Evolutionary conservation across 1,140 invertebrate genomes (phyloP).

Genomic region (Elysia chlorotica): DNA sequence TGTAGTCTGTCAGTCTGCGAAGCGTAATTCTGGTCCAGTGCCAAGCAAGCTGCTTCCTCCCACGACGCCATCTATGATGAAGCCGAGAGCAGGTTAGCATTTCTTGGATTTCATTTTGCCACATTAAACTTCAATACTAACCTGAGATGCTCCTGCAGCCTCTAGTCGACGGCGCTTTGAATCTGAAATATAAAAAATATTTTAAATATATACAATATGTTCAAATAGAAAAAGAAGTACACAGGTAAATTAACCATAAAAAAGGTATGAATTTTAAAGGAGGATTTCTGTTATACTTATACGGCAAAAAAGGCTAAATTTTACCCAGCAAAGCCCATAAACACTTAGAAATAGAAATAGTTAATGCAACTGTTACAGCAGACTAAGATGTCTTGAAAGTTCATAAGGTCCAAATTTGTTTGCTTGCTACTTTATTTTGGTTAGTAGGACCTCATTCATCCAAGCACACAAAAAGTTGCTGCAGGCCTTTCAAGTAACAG

Average conservation of each 20-base stretch:
- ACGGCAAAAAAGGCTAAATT: background rate
- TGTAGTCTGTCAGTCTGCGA: background rate
- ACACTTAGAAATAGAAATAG: background rate
- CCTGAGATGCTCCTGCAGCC: slow-evolving; percentile 51
- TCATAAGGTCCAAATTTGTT: no score
- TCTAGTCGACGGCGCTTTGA: slow-evolving; percentile 54
- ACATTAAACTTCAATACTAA: slow-evolving; percentile 53
- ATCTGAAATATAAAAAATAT: slow-evolving; percentile 43
- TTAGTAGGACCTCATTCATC: no score
- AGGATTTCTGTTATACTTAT: background rate
- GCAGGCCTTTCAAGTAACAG: no score
- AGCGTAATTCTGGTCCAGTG: background rate
- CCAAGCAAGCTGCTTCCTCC: background rate
- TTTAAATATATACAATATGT: background rate
- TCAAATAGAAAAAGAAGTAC: background rate
- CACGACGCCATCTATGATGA: background rate
- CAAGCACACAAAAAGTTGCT: no score
- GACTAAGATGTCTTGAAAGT: no score
- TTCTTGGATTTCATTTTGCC: background rate
- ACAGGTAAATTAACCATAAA: background rate
- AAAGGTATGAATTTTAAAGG: background rate
- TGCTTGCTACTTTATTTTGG: no score
- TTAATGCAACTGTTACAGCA: background rate
- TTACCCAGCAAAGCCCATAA: background rate
- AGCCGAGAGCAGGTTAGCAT: background rate